Percentiles rank a stretch among this genome's conserved stretches.
These are phyloP conservation scores for Atta colombica DNA, from an alignment of 1,140 invertebrate species.

Conservation along the genomic window DNA sequence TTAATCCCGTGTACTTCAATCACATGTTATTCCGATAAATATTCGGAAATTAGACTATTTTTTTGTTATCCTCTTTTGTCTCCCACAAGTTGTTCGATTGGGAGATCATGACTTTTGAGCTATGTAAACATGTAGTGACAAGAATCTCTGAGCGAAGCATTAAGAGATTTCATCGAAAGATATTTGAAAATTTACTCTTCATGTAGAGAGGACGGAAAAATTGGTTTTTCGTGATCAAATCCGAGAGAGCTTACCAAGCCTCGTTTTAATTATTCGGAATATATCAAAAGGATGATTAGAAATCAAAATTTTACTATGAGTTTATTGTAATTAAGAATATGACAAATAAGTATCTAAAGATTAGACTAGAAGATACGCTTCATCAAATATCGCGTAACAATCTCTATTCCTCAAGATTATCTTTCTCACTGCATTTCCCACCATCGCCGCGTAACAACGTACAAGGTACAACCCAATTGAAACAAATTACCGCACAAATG, in stretches of 20 bases:
- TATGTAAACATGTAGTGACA: neutral
- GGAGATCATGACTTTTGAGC: neutral
- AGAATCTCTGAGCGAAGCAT: neutral
- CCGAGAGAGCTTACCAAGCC: too few species aligned
- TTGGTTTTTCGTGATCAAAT: neutral
- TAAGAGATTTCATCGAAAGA: neutral
- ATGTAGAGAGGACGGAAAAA: too few species aligned
- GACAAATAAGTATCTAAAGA: neutral
- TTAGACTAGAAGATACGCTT: neutral
- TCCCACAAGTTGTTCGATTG: neutral
- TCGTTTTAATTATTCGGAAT: neutral
- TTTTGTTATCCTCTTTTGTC: neutral
- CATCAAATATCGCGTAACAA: slow-evolving; percentile 20
- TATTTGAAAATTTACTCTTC: neutral
- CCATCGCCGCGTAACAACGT: neutral
- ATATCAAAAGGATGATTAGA: too few species aligned
- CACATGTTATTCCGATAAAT: slow-evolving; percentile 48
- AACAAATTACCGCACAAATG: neutral
- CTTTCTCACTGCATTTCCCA: neutral
- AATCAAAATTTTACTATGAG: neutral
- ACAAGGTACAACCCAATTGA: neutral
- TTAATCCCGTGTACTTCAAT: slow-evolving; percentile 49
- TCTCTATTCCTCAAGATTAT: slow-evolving; percentile 57
- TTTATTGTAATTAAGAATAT: neutral
- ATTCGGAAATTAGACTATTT: slow-evolving; percentile 19